Evolutionary conservation across 2,797 vertebrate species (phyloP).

Genomic region (Melanotaenia trifasciata): DNA sequence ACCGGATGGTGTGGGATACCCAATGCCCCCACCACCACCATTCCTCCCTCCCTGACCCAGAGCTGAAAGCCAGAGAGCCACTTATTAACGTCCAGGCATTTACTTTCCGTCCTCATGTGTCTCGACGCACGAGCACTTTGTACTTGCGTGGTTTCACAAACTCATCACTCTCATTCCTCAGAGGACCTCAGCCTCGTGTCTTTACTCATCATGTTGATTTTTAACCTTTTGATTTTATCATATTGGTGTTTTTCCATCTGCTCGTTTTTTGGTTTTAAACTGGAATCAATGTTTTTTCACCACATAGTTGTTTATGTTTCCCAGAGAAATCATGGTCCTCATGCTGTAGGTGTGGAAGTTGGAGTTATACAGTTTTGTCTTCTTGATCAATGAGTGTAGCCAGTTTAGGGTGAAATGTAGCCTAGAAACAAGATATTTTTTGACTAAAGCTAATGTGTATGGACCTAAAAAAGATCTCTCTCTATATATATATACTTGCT

Average conservation of each 20-base stretch:
- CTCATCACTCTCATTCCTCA: conserved; percentile 67
- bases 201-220: conserved; percentile 36
- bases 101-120: conserved; percentile 68
- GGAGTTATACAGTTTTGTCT: conserved; percentile 39
- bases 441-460: conserved; percentile 27
- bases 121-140: conserved; percentile 62
- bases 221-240: conserved; percentile 48
- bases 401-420: conserved; percentile 53
- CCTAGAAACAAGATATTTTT: conserved; percentile 39
- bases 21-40: conserved; percentile 20
- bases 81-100: conserved; percentile 69
- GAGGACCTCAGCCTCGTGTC: conserved; percentile 56
- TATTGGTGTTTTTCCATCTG: conserved; percentile 25
- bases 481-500: conserved; percentile 19
- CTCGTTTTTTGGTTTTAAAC: conserved; percentile 66
- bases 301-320: conserved; percentile 37
- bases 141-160: conserved; percentile 51
- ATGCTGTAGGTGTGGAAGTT: conserved; percentile 34
- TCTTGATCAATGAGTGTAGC: conserved; percentile 51
- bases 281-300: conserved; percentile 65
- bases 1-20: conserved; percentile 45
- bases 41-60: conserved; percentile 54
- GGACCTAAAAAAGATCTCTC: conserved; percentile 44
- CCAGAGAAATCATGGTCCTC: conserved; percentile 30
- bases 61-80: conserved; percentile 56